These are phyloP conservation scores for Geococcyx californianus DNA, from an alignment of 2,113 vertebrate genomes.

Conservation along the genomic window DNA sequence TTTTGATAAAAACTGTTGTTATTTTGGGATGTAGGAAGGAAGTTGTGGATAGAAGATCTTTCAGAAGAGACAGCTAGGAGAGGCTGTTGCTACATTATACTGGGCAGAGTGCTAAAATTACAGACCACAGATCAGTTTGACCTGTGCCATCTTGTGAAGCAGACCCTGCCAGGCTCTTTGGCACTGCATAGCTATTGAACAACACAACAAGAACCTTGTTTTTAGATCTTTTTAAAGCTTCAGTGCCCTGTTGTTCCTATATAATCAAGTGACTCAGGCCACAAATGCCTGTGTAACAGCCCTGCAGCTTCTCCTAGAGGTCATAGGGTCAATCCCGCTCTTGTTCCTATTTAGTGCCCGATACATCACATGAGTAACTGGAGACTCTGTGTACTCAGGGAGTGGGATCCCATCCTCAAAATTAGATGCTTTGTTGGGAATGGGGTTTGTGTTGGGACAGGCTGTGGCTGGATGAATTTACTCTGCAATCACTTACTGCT, in stretches of 20 bases:
- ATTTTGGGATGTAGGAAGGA: background rate
- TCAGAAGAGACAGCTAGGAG: background rate
- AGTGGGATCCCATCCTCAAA: background rate
- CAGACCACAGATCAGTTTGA: background rate
- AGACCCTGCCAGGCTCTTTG: background rate
- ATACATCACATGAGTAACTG: background rate
- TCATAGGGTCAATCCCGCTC: background rate
- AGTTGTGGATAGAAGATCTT: background rate
- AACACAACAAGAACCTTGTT: slow-evolving; percentile 3
- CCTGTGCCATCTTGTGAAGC: background rate
- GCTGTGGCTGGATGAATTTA: slow-evolving; percentile 13
- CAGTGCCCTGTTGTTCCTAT: background rate
- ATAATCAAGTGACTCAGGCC: background rate
- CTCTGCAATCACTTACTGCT: background rate
- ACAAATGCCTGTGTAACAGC: background rate
- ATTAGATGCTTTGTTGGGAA: background rate
- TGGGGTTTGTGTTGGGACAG: background rate
- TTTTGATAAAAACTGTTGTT: background rate
- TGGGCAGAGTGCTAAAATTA: background rate
- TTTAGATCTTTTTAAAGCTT: slow-evolving; percentile 7
- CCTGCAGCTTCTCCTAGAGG: background rate
- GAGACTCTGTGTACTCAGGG: background rate
- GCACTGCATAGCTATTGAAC: background rate
- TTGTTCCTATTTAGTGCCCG: background rate
- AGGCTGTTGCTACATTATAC: background rate